A percentile compares a stretch with the other conserved stretches of the same genome.
These are phyloP conservation scores for Diadegma fenestrale DNA, from an alignment of 2,888 invertebrate genomes.

Conservation along the genomic window DNA sequence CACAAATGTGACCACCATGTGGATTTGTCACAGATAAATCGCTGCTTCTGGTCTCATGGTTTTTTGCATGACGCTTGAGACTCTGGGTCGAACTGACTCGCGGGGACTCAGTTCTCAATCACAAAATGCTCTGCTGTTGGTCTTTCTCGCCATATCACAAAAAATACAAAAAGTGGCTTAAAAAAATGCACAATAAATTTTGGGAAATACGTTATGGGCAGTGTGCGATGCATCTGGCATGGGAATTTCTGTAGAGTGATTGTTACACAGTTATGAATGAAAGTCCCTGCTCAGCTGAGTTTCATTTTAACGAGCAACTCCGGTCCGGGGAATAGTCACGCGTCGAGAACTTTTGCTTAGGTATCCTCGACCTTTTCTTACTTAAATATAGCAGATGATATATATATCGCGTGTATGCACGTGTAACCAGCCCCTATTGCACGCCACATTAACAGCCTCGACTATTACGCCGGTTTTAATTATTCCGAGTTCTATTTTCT, in stretches of 20 bases:
- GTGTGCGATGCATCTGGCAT: slow-evolving; percentile 48
- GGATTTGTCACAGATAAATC: slow-evolving; percentile 53
- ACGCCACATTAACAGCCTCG: slow-evolving; percentile 69
- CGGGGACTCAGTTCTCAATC: too few relatives aligned
- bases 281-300: slow-evolving; percentile 66
- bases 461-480: slow-evolving; percentile 77
- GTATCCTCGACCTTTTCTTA: slow-evolving; percentile 29
- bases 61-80: slow-evolving; percentile 34
- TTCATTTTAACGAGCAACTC: slow-evolving; percentile 65
- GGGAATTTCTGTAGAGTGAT: slow-evolving; percentile 21
- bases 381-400: slow-evolving; percentile 33
- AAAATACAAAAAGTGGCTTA: slow-evolving; percentile 26
- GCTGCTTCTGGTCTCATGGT: slow-evolving; percentile 39
- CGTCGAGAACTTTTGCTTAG: slow-evolving; percentile 52
- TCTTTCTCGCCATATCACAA: not conserved
- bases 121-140: not conserved
- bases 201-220: slow-evolving; percentile 28
- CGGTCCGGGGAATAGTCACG: slow-evolving; percentile 55
- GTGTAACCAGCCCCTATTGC: slow-evolving; percentile 35
- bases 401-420: not conserved
- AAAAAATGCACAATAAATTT: slow-evolving; percentile 10
- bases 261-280: slow-evolving; percentile 46
- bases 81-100: not conserved
- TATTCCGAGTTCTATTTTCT: slow-evolving; percentile 72
- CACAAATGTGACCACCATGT: not conserved